Evolutionary conservation across 2,888 invertebrate genomes (phyloP), one percentile per base, ranked within the genome.

Genomic region (Drosophila neutralis): DNA sequence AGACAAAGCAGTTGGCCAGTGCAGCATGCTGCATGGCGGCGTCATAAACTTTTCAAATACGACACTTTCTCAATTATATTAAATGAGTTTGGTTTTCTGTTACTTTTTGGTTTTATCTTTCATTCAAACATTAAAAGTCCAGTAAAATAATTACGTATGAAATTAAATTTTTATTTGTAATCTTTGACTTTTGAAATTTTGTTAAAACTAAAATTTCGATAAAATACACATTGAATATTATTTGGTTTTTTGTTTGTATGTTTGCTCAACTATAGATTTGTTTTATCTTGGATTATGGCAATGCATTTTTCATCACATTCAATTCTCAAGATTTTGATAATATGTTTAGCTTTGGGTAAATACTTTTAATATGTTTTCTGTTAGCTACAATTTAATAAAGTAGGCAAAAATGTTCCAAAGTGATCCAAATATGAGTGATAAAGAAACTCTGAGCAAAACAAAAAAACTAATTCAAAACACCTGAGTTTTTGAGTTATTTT

Each of bases 281-380:
- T 21, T 21, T 21, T 21, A 21, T 21, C 21, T 21, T 21, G 21
- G 21, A 21, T 21, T 53, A 69, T 69, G 62, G 83, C 69, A 76
- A 76, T 70, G 66, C 51, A 49, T 69, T 70, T 58, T n/a, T 67
- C 71, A 84, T 83, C 82, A 83, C 82, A 83, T 68, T 59, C 29
- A 69, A 58, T 58, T 69, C 11, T 65, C 35, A 52, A n/a, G n/a
- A 36, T 56, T 56, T 76, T 56, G 24, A 49, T 56, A 59, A 40
- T 27, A 27, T 36, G 3, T 53, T 24, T 27, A 29, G 29, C 8
- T 54, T 49, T 13, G 7, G 3, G 51, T 27, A 36, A 6, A 4
- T 64, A 31, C 2, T 29, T n/a, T 45, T 33, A 15, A 60, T 70
- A 42, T 35, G 8, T 7, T 24, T 27, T 8, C 45, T 8, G 15